These are phyloP conservation scores for Plagiodera versicolora DNA, from an alignment of 2,888 invertebrate genomes.

Conservation along the genomic window DNA sequence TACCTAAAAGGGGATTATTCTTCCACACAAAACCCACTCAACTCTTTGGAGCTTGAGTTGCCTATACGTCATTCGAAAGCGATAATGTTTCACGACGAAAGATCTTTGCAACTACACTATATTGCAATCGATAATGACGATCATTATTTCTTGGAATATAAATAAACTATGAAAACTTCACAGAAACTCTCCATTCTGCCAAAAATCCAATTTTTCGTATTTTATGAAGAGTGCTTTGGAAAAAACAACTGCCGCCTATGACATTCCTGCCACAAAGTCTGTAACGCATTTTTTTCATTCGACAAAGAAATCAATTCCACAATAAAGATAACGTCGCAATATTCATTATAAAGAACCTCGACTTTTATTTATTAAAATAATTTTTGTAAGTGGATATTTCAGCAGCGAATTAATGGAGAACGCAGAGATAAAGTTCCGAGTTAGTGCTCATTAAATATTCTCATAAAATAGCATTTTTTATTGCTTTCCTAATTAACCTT, in stretches of 20 bases:
- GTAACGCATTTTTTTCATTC: background rate
- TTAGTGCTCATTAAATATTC: conserved; percentile 41
- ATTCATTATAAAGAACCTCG: conserved; percentile 15
- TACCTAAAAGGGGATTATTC: conserved; percentile 34
- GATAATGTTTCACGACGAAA: too few species aligned
- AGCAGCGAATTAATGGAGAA: conserved; percentile 38
- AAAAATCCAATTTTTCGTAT: too few species aligned
- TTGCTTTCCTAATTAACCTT: conserved; percentile 37
- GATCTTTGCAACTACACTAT: too few species aligned
- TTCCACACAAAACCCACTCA: conserved; percentile 37
- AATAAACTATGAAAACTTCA: too few species aligned
- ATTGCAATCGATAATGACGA: too few species aligned
- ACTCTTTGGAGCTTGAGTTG: conserved; percentile 37
- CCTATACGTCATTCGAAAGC: background rate
- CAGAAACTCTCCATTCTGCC: too few species aligned
- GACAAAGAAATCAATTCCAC: conserved; percentile 1
- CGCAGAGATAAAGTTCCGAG: conserved; percentile 37
- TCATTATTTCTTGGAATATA: too few species aligned
- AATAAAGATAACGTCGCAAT: conserved; percentile 11
- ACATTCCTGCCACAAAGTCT: background rate
- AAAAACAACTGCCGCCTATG: background rate
- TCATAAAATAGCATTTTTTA: conserved; percentile 42
- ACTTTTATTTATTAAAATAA: conserved; percentile 29
- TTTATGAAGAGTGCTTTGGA: too few species aligned
- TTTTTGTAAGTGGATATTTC: conserved; percentile 33